Evolutionary conservation across 2,888 invertebrate genomes (phyloP).

Genomic region (Dryadula phaetusa): DNA sequence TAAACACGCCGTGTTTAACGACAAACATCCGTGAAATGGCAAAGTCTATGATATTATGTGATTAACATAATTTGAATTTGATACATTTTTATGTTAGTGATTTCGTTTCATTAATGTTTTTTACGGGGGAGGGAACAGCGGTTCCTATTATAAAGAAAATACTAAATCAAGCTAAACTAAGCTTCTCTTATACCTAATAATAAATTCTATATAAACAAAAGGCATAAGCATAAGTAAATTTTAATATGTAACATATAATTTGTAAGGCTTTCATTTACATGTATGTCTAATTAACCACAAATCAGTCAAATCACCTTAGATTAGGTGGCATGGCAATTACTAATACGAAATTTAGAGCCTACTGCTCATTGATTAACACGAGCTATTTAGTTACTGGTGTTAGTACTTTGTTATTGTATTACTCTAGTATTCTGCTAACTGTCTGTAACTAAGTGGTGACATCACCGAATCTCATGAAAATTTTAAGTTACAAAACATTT

Average conservation of each 20-base stretch:
- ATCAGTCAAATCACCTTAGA: neutral
- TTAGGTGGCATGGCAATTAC: neutral
- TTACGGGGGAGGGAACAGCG: neutral
- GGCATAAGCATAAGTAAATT: neutral
- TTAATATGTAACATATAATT: neutral
- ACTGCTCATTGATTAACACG: neutral
- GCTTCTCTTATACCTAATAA: too few species aligned
- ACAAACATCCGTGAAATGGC: constrained; percentile 51
- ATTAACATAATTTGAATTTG: constrained; percentile 30
- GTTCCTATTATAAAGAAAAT: neutral
- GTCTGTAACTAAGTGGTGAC: too few species aligned
- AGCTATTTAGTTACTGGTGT: neutral
- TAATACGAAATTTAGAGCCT: neutral
- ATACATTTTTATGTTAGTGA: neutral
- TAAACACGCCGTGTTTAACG: constrained; percentile 55
- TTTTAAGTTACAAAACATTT: neutral
- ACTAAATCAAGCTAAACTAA: too few species aligned
- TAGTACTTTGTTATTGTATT: neutral
- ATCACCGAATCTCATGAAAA: neutral
- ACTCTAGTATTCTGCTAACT: neutral
- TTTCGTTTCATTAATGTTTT: neutral
- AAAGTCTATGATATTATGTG: constrained; percentile 39
- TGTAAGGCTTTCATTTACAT: neutral
- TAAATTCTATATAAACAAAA: too few species aligned
- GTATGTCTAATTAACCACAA: neutral